Percentiles rank a stretch among this genome's conserved stretches.
Evolutionary conservation across 1,140 invertebrate species (phyloP).

Genomic region (Globodera rostochiensis): DNA sequence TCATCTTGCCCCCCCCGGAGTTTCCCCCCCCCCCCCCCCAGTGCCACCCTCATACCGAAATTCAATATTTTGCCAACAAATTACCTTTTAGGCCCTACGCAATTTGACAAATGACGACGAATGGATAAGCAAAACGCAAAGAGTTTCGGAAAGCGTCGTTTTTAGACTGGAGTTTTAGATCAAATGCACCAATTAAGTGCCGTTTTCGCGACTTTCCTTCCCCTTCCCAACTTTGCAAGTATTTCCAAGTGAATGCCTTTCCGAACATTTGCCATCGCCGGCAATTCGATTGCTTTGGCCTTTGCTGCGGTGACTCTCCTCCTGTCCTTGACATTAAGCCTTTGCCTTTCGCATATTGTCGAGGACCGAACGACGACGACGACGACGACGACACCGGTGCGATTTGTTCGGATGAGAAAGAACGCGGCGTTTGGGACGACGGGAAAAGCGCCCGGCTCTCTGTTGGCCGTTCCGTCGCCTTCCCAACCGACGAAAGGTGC

Average conservation of each 20-base stretch:
- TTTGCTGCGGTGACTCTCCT: not conserved
- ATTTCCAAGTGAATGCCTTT: too few species aligned
- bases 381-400: not conserved
- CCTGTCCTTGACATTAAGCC: not conserved
- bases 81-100: conserved; percentile 5
- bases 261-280: not conserved
- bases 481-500: not conserved
- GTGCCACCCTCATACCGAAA: not conserved
- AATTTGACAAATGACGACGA: conserved; percentile 6
- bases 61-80: conserved; percentile 13
- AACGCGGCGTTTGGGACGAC: not conserved
- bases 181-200: too few species aligned
- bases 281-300: not conserved
- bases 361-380: not conserved
- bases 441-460: not conserved
- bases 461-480: not conserved
- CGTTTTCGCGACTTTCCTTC: not conserved
- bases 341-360: not conserved
- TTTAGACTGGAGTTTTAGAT: too few species aligned
- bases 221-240: not conserved
- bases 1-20: not conserved
- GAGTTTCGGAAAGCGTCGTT: too few species aligned
- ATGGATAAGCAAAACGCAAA: too few species aligned
- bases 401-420: not conserved
- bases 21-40: not conserved